Evolutionary conservation across 2,113 vertebrate genomes (phyloP).

Genomic region (Papio anubis): DNA sequence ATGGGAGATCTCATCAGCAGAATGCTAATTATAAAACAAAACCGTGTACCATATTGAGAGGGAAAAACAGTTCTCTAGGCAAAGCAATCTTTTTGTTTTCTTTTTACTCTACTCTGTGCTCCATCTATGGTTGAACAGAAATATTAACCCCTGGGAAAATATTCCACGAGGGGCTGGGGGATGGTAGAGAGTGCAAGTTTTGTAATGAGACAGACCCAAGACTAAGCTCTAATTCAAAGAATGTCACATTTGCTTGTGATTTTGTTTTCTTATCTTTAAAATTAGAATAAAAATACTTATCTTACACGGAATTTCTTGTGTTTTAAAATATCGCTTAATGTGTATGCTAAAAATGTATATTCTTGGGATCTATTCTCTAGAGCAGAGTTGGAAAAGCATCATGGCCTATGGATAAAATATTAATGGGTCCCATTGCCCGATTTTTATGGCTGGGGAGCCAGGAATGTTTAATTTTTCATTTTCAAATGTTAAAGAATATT

Average conservation of each 20-base stretch:
- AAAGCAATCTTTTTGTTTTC: background rate
- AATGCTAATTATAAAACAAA: conserved; percentile 77
- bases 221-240: background rate
- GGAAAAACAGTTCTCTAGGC: background rate
- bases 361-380: background rate
- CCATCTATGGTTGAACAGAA: background rate
- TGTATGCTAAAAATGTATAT: background rate
- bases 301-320: background rate
- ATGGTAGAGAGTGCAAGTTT: background rate
- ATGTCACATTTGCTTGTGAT: background rate
- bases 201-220: background rate
- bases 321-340: background rate
- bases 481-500: background rate
- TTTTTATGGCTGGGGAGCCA: background rate
- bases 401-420: background rate
- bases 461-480: background rate
- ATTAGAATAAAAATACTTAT: background rate
- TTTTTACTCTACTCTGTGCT: background rate
- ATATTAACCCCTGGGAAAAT: background rate
- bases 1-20: conserved; percentile 70
- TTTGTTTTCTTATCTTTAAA: background rate
- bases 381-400: background rate
- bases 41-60: background rate
- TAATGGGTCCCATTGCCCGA: background rate
- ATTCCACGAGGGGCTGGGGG: background rate